A percentile compares a stretch with the other conserved stretches of the same genome.
These are phyloP conservation scores for Sphinx pinastri DNA, from an alignment of 2,888 invertebrate species.

Conservation along the genomic window DNA sequence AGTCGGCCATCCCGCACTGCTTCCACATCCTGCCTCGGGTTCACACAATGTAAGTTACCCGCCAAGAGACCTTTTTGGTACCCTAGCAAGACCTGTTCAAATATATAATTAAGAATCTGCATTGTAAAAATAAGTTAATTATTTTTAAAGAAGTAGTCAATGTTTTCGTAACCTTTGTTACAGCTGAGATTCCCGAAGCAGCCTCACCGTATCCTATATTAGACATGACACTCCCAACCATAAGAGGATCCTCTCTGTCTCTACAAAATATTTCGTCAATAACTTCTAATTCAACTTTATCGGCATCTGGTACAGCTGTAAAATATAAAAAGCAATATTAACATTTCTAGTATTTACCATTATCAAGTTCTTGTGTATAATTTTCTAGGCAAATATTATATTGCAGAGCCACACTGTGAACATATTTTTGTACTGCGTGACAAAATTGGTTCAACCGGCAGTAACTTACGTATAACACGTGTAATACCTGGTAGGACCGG, in stretches of 20 bases:
- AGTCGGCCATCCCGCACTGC: constrained; percentile 78
- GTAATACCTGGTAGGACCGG: constrained; percentile 40
- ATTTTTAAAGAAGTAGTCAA: not conserved
- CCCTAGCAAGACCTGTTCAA: constrained; percentile 75
- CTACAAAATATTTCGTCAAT: constrained; percentile 83
- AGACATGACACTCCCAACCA: constrained; percentile 75
- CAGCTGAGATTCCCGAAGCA: constrained; percentile 75
- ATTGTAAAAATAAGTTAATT: not conserved
- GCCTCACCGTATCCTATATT: constrained; percentile 65
- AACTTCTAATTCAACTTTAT: constrained; percentile 85
- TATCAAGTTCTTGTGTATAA: too few relatives aligned
- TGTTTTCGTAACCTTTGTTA: constrained; percentile 76
- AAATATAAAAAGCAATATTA: not conserved
- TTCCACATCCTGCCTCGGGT: constrained; percentile 76
- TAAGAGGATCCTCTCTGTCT: constrained; percentile 80
- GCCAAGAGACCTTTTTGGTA: constrained; percentile 87
- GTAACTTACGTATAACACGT: too few relatives aligned
- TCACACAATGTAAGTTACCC: constrained; percentile 87
- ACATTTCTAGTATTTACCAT: too few relatives aligned
- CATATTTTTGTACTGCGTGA: too few relatives aligned
- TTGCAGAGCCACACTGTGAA: too few relatives aligned
- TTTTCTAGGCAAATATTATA: too few relatives aligned
- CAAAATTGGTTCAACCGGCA: too few relatives aligned
- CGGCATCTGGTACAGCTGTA: constrained; percentile 77
- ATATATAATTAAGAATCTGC: not conserved